Conservation (phyloP, 2,113 vertebrate genomes). For the Mastomys coucha region DNA sequence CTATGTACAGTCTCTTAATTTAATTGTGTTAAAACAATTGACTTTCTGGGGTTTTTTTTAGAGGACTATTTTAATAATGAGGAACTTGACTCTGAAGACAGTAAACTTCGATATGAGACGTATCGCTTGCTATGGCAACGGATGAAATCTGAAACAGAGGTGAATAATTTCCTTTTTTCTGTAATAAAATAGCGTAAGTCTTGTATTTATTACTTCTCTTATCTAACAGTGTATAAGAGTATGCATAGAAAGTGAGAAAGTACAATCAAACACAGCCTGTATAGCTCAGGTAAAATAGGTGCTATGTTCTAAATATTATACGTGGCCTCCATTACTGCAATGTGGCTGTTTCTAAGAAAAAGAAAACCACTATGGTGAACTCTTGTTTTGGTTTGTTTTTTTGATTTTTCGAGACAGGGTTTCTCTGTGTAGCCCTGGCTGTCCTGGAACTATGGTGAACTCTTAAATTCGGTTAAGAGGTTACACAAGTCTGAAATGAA, state of each 20-base stretch:
- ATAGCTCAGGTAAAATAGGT: neutral
- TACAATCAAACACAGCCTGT: neutral
- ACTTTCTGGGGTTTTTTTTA: constrained; percentile 78
- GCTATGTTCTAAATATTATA: constrained; percentile 20
- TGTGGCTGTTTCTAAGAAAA: neutral
- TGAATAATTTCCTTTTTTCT: constrained; percentile 81
- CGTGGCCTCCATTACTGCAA: neutral
- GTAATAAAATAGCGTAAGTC: constrained; percentile 10
- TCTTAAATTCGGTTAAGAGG: constrained; percentile 1
- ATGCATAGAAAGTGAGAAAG: constrained; percentile 28
- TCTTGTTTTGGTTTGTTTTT: no score
- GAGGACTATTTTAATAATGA: constrained; percentile 87
- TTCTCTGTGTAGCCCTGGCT: no score
- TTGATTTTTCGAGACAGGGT: no score
- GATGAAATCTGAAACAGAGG: constrained; percentile 93
- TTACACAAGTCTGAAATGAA: constrained; percentile 21
- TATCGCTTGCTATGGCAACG: constrained; percentile 92
- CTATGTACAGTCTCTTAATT: constrained; percentile 34
- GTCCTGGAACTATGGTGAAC: constrained; percentile 5
- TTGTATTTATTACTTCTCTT: constrained; percentile 32
- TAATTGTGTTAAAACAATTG: constrained; percentile 56
- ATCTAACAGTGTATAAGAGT: neutral
- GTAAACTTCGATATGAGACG: constrained; percentile 88
- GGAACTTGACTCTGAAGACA: constrained; percentile 84
- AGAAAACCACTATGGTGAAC: constrained; percentile 19